These are phyloP conservation scores for Drosophila punjabiensis DNA, from an alignment of 1,140 invertebrate genomes.

Conservation along the genomic window DNA sequence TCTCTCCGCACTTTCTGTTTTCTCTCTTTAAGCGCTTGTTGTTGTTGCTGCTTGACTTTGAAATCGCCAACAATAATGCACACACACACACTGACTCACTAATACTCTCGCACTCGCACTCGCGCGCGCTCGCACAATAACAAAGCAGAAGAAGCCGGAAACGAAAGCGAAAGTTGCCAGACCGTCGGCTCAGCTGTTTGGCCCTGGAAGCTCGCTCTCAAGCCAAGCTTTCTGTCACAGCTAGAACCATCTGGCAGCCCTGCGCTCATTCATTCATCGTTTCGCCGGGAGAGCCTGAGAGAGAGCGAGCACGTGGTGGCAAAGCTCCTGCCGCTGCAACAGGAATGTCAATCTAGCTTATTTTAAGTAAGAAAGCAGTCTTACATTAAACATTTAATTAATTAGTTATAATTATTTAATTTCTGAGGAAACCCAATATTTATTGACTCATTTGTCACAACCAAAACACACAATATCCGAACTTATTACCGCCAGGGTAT, in stretches of 20 bases:
- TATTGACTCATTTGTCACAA: not conserved
- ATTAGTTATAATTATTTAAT: not conserved
- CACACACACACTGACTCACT: slow-evolving; percentile 28
- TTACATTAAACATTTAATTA: no score
- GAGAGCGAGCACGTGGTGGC: slow-evolving; percentile 6
- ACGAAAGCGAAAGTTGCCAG: slow-evolving; percentile 72
- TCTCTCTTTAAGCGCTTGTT: slow-evolving; percentile 62
- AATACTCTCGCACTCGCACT: not conserved
- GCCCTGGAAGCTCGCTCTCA: slow-evolving; percentile 18
- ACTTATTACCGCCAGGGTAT: slow-evolving; percentile 56
- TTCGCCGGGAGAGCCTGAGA: slow-evolving; percentile 3
- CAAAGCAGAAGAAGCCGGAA: slow-evolving; percentile 70
- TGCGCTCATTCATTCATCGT: slow-evolving; percentile 55
- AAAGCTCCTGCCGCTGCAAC: slow-evolving; percentile 35
- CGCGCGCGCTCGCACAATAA: slow-evolving; percentile 53
- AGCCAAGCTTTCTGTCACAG: slow-evolving; percentile 9
- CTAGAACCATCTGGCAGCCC: slow-evolving; percentile 12
- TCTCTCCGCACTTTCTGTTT: slow-evolving; percentile 63
- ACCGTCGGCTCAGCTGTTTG: slow-evolving; percentile 40
- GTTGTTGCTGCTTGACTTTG: slow-evolving; percentile 73
- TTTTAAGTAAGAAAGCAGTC: not conserved
- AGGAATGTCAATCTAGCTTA: slow-evolving; percentile 7
- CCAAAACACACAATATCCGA: not conserved
- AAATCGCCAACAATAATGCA: slow-evolving; percentile 78
- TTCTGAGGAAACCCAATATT: not conserved